These are phyloP conservation scores for Phacellophora camtschatica DNA, from an alignment of 30 jellyfish, hydroid and myxozoan genomes.

Conservation along the genomic window DNA sequence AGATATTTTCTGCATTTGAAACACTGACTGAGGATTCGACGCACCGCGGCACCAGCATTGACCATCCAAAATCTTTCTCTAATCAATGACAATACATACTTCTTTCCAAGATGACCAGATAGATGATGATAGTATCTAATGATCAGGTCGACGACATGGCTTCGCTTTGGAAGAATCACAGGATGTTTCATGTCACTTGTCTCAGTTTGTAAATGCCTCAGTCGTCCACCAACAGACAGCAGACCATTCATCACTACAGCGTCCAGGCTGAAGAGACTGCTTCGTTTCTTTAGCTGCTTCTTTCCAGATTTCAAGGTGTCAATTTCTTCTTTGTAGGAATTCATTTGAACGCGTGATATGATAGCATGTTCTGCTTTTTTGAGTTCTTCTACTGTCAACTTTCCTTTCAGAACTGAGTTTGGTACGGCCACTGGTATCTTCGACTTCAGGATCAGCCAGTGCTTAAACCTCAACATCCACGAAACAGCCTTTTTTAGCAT, in stretches of 20 bases:
- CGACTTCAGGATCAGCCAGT: not conserved
- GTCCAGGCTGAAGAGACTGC: not conserved
- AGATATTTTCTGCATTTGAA: constrained; percentile 21
- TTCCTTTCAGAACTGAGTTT: not conserved
- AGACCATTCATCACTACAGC: constrained; percentile 34
- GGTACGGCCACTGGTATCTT: not conserved
- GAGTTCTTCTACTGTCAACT: not conserved
- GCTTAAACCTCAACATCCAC: not conserved
- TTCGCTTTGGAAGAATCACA: constrained; percentile 48
- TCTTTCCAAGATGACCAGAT: constrained; percentile 50
- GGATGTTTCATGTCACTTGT: constrained; percentile 29
- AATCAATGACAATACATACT: constrained; percentile 25
- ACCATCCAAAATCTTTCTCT: constrained; percentile 48
- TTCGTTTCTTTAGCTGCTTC: not conserved
- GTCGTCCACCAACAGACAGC: constrained; percentile 62
- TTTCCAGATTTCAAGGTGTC: not conserved
- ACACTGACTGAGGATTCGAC: constrained; percentile 10
- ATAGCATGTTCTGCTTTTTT: constrained; percentile 14
- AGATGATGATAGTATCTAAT: constrained; percentile 21
- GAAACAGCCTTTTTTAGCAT: not conserved
- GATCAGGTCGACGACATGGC: constrained; percentile 25
- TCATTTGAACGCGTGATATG: constrained; percentile 29
- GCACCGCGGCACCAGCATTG: constrained; percentile 20
- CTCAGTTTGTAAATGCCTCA: constrained; percentile 6
- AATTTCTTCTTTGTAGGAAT: constrained; percentile 19